These are phyloP conservation scores for Pagrus major DNA, from an alignment of 2,113 vertebrate genomes.

Conservation along the genomic window DNA sequence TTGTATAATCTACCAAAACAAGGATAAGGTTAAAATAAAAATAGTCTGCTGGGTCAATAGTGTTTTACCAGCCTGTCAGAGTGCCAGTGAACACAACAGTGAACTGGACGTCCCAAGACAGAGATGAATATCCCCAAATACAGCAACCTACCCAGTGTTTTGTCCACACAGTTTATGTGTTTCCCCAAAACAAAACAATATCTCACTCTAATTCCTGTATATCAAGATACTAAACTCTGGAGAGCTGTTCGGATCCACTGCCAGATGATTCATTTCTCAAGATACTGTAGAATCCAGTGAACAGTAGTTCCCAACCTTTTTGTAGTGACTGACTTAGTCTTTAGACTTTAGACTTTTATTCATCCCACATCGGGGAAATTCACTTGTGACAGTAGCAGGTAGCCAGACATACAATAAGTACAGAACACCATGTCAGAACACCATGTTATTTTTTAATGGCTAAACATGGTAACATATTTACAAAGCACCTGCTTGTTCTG, in stretches of 20 bases:
- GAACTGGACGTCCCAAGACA: neutral
- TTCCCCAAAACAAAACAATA: neutral
- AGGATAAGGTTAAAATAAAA: neutral
- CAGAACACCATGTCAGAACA: too few relatives aligned
- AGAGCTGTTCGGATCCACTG: neutral
- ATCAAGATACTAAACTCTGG: neutral
- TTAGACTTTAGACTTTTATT: too few relatives aligned
- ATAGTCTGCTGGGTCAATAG: neutral
- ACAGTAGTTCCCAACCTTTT: neutral
- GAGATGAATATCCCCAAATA: constrained; percentile 22
- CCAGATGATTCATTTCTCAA: neutral
- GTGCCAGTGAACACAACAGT: constrained; percentile 1
- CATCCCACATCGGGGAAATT: too few relatives aligned
- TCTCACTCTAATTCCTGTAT: neutral
- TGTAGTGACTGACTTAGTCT: too few relatives aligned
- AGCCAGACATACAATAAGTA: too few relatives aligned
- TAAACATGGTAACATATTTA: too few relatives aligned
- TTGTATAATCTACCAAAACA: neutral
- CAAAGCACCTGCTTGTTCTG: too few relatives aligned
- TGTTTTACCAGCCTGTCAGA: neutral
- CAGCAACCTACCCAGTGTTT: neutral
- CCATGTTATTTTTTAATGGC: too few relatives aligned
- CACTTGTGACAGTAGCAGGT: too few relatives aligned
- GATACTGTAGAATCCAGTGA: neutral
- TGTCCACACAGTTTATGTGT: neutral